Conservation (phyloP, 2,888 invertebrate species). For the Lordiphosa fenestrarum region DNA sequence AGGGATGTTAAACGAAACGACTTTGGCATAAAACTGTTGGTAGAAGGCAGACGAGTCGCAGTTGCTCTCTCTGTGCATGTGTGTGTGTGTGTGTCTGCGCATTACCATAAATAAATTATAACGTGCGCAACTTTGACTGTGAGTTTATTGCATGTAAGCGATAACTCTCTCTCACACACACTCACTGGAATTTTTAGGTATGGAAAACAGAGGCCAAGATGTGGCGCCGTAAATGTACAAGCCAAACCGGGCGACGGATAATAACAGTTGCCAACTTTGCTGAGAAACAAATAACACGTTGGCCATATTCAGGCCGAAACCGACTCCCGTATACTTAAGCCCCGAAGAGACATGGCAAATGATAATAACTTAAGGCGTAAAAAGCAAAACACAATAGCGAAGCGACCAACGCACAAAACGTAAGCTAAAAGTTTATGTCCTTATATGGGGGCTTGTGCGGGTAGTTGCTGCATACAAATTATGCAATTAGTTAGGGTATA, state of each 20-base stretch:
- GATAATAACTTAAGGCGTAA: constrained; percentile 67
- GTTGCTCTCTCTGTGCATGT: neutral
- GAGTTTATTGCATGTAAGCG: constrained; percentile 72
- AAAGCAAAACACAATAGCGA: constrained; percentile 54
- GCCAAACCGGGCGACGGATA: constrained; percentile 55
- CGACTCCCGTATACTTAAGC: constrained; percentile 26
- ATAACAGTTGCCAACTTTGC: constrained; percentile 64
- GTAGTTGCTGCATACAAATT: constrained; percentile 77
- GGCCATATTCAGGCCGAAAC: constrained; percentile 7
- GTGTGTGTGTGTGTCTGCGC: constrained; percentile 44
- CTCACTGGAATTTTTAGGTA: constrained; percentile 22
- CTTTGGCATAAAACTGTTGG: constrained; percentile 67
- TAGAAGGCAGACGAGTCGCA: constrained; percentile 22
- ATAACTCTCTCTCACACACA: constrained; percentile 51
- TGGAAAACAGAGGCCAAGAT: constrained; percentile 4
- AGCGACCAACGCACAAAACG: constrained; percentile 26
- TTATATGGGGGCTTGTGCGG: constrained; percentile 27
- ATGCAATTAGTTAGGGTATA: constrained; percentile 73
- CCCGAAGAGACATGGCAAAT: constrained; percentile 37
- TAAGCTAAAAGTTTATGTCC: constrained; percentile 48
- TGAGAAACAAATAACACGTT: constrained; percentile 35
- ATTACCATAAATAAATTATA: constrained; percentile 75
- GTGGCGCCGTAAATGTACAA: constrained; percentile 31
- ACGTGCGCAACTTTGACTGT: constrained; percentile 61
- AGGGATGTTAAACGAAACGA: constrained; percentile 55